Conservation (phyloP, 2,888 invertebrate species). For the Pachymerium ferrugineum region DNA sequence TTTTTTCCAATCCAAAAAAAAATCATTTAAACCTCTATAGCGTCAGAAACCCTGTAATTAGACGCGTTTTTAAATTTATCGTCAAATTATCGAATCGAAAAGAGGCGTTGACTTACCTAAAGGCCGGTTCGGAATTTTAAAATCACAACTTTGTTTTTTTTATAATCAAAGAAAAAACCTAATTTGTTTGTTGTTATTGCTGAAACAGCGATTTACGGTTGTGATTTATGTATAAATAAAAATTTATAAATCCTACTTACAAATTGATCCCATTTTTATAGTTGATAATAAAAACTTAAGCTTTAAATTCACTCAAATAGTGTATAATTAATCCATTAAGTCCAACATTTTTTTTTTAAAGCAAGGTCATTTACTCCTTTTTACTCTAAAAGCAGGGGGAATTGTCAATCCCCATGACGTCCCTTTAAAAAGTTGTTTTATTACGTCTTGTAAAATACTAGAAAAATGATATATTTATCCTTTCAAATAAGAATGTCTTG, state of each 20-base stretch:
- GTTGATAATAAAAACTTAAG: not conserved
- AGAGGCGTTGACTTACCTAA: not conserved
- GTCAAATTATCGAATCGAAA: not conserved
- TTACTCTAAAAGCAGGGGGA: not conserved
- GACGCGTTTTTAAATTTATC: not conserved
- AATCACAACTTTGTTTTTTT: not conserved
- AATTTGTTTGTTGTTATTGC: not conserved
- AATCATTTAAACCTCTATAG: too few species aligned
- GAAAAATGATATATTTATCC: not conserved
- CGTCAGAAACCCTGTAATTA: not conserved
- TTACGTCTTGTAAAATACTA: not conserved
- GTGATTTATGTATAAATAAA: not conserved
- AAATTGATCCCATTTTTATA: not conserved
- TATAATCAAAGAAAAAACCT: not conserved
- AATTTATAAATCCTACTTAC: too few species aligned
- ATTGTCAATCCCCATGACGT: not conserved
- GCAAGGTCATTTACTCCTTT: constrained; percentile 18
- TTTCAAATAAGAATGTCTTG: too few species aligned
- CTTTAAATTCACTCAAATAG: not conserved
- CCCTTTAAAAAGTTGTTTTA: not conserved
- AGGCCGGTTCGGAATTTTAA: not conserved
- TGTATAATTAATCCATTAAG: constrained; percentile 7
- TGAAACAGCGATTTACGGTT: too few species aligned
- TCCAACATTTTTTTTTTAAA: not conserved
- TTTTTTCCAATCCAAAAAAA: too few species aligned